Evolutionary conservation across 2,113 vertebrate genomes (phyloP), one percentile per base, ranked within the genome.

Genomic region (Neodon shergylaensis): DNA sequence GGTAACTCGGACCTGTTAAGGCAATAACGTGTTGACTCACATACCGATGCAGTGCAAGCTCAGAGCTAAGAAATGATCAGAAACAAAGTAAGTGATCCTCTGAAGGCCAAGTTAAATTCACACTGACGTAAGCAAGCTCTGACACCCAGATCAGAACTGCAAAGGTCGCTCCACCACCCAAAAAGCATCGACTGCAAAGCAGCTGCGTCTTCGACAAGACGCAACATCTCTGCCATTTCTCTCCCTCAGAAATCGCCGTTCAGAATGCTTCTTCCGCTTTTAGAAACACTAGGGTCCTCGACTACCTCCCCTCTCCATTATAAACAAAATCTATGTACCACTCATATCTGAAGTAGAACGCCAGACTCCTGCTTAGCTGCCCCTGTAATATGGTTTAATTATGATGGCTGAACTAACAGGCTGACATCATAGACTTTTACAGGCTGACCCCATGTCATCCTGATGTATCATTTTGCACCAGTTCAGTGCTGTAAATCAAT

Each of bases 401-500:
- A 99, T 98, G 98, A 98, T 98, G 97, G 98, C 98, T 98, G 98
- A 98, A 98, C 98, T 98, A 99, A 99, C 97, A 98, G 98, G 98
- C 98, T 98, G 98, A 98, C 98, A 99, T 98, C 98, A 98, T 96
- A 98, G 98, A 99, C 98, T 99, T 98, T 98, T 98, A 98, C 98
- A 98, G 98, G 98, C 98, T 98, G 98, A 99, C 98, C 99, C 98
- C 95, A 98, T 98, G 98, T 99, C 98, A 99, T 99, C 98, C 98
- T 99, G 98, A 99, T 99, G 99, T 99, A 99, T 99, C 99, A 99
- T 99, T 99, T 99, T 99, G 99, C 99, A 98, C 99, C 98, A 98
- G 99, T 99, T 99, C 99, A 99, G 99, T 99, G 99, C 99, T 99
- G 99, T 99, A 99, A 99, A 99, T 99, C 99, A 99, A 99, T 99